phyloP scores from a whole-genome alignment of 2,113 vertebrate species.

The Electrona antarctica region DNA sequence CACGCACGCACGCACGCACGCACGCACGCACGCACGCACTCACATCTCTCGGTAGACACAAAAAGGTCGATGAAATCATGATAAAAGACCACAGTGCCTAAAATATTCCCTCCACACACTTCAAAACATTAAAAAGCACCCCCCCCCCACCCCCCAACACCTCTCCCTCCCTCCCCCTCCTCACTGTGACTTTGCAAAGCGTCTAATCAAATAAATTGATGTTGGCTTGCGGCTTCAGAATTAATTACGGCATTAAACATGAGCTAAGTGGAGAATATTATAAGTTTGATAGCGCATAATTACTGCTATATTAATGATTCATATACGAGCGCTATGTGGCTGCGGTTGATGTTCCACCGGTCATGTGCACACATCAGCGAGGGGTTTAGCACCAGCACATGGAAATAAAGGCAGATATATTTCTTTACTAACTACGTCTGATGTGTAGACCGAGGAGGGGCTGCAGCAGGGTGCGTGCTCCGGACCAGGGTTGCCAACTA shows the following conservation, averaged over 20 bases:
- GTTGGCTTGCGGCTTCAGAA: constrained; percentile 78
- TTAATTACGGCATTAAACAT: constrained; percentile 79
- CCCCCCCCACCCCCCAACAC: no score
- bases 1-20: no score
- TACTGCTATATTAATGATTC: constrained; percentile 74
- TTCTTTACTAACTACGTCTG: constrained; percentile 1
- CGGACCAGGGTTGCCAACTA: background rate
- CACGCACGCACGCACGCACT: no score
- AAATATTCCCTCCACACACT: constrained; percentile 42
- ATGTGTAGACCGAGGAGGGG: background rate
- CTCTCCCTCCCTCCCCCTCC: constrained; percentile 11
- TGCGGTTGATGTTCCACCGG: constrained; percentile 33
- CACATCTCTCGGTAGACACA: background rate
- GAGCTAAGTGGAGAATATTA: constrained; percentile 78
- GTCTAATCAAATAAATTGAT: constrained; percentile 79
- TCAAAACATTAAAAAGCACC: constrained; percentile 52
- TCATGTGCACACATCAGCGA: no score
- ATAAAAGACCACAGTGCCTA: constrained; percentile 29
- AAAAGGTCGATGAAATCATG: background rate
- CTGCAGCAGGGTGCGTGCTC: background rate
- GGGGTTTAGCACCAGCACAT: constrained; percentile 18
- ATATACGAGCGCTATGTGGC: constrained; percentile 50
- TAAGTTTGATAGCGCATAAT: constrained; percentile 77
- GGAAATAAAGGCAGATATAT: background rate
- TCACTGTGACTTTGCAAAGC: constrained; percentile 75